A percentile compares a stretch with the other conserved stretches of the same genome.
Conservation (phyloP, 2,113 vertebrate genomes). For the Microcebus ravelobensis region DNA sequence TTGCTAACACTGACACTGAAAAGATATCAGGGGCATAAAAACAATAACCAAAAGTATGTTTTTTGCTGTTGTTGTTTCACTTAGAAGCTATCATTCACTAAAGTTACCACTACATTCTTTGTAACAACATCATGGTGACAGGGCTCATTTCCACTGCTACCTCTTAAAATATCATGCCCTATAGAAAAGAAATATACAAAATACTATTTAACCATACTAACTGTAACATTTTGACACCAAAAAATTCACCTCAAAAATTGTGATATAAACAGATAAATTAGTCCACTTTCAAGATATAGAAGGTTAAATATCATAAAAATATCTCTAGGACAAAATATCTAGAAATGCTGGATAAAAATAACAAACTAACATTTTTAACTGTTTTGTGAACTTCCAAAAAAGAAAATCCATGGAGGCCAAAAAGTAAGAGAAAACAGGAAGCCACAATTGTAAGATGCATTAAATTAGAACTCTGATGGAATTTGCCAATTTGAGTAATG, state of each 20-base stretch:
- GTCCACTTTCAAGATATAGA: background rate
- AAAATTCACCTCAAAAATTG: background rate
- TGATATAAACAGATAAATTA: background rate
- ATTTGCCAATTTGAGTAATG: background rate
- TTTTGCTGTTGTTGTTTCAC: background rate
- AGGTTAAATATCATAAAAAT: background rate
- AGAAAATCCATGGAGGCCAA: background rate
- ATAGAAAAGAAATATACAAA: background rate
- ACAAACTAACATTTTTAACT: background rate
- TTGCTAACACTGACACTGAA: background rate
- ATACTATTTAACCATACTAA: background rate
- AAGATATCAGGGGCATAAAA: background rate
- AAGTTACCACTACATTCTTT: background rate
- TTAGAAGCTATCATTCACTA: background rate
- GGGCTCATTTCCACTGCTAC: background rate
- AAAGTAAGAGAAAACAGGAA: background rate
- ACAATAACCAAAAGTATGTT: background rate
- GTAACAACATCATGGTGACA: background rate
- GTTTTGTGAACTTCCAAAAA: background rate
- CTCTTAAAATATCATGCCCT: background rate
- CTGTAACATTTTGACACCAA: background rate
- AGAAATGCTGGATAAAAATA: constrained; percentile 10
- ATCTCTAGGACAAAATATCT: background rate
- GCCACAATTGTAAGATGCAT: background rate
- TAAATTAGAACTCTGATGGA: background rate